Evolutionary conservation across 2,113 vertebrate genomes (phyloP).

Genomic region (Amblyornis subalaris): DNA sequence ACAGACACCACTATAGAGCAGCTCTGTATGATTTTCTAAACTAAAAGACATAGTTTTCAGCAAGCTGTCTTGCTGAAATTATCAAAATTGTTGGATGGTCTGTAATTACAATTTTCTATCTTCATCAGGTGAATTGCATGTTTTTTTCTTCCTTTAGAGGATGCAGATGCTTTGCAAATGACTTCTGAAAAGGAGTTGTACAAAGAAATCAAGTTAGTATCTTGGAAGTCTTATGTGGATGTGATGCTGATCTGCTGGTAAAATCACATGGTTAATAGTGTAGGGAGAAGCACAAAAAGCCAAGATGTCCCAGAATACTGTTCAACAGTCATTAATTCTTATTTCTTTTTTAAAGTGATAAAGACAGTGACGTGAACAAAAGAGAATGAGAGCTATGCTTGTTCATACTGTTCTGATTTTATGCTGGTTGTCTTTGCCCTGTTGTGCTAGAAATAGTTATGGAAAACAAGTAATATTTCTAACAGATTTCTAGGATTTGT

Average conservation of each 20-base stretch:
- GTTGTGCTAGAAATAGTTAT: not conserved
- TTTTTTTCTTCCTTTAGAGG: not conserved
- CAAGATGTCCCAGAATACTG: not conserved
- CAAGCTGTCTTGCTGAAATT: conserved; percentile 34
- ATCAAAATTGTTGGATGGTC: conserved; percentile 37
- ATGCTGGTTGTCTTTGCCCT: not conserved
- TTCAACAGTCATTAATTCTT: not conserved
- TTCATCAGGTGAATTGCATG: conserved; percentile 32
- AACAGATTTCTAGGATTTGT: not conserved
- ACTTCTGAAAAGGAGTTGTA: conserved; percentile 16
- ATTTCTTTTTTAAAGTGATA: not conserved
- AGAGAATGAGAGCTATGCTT: not conserved
- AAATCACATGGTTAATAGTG: not conserved
- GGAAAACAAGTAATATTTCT: not conserved
- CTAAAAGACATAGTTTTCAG: conserved; percentile 31
- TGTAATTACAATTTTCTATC: conserved; percentile 39
- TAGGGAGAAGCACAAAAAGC: not conserved
- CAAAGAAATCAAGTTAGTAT: conserved; percentile 25
- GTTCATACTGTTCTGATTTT: not conserved
- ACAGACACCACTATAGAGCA: not conserved
- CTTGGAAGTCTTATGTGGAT: not conserved
- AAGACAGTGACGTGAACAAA: not conserved
- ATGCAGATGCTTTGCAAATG: conserved; percentile 5
- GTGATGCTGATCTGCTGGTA: not conserved
- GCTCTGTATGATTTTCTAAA: conserved; percentile 1